These are phyloP conservation scores for Caenorhabditis angaria DNA, from an alignment of 2,888 invertebrate species.

Conservation along the genomic window DNA sequence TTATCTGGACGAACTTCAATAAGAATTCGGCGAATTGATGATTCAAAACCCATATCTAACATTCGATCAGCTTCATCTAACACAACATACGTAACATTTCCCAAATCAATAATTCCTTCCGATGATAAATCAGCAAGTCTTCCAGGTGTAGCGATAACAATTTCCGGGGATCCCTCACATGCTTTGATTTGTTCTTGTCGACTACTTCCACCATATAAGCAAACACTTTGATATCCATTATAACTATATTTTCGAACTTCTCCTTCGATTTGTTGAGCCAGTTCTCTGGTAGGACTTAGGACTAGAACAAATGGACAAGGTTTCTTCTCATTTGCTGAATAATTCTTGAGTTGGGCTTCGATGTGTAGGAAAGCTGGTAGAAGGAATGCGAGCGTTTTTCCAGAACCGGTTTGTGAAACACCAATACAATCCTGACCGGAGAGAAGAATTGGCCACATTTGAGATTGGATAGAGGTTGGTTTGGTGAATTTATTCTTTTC, in stretches of 20 bases:
- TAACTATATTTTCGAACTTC: slow-evolving; percentile 90
- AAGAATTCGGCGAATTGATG: slow-evolving; percentile 81
- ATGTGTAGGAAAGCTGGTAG: slow-evolving; percentile 92
- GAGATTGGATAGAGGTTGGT: slow-evolving; percentile 87
- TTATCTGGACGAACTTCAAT: slow-evolving; percentile 85
- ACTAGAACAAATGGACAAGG: slow-evolving; percentile 86
- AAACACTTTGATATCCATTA: slow-evolving; percentile 82
- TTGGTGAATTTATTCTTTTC: slow-evolving; percentile 82
- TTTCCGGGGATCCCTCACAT: slow-evolving; percentile 85
- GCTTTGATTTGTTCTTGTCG: slow-evolving; percentile 82
- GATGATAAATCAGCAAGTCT: slow-evolving; percentile 88
- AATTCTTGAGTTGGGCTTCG: slow-evolving; percentile 79
- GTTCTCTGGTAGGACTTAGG: slow-evolving; percentile 90
- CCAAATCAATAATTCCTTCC: slow-evolving; percentile 73
- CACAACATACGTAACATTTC: slow-evolving; percentile 73
- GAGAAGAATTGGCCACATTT: slow-evolving; percentile 88
- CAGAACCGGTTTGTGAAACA: slow-evolving; percentile 91
- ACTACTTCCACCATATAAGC: slow-evolving; percentile 90
- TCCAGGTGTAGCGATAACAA: slow-evolving; percentile 91
- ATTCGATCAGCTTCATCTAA: slow-evolving; percentile 85
- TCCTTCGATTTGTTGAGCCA: slow-evolving; percentile 90
- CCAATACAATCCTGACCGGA: slow-evolving; percentile 83
- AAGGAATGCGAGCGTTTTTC: slow-evolving; percentile 78
- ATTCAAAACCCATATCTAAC: slow-evolving; percentile 77
- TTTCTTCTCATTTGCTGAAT: slow-evolving; percentile 30